Percentiles rank a stretch among this genome's conserved stretches.
These are phyloP conservation scores for Brachypodius melanocephalos DNA, from an alignment of 2,113 vertebrate species.

Conservation along the genomic window DNA sequence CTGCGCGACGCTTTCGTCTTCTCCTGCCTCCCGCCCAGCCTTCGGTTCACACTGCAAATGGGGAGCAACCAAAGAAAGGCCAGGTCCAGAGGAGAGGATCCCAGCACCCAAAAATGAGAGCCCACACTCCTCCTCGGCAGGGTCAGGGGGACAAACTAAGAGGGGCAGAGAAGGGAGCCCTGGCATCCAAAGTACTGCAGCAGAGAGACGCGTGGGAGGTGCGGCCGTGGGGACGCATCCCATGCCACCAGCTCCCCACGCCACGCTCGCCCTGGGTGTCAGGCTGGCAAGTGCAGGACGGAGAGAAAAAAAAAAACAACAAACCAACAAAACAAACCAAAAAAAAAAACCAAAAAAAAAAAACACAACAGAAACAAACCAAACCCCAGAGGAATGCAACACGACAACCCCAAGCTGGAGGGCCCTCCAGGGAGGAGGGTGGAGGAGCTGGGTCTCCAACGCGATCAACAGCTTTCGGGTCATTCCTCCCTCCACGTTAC, in stretches of 20 bases:
- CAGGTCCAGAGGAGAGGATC: neutral
- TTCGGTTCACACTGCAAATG: neutral
- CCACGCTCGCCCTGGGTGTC: neutral
- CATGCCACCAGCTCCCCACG: neutral
- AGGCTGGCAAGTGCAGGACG: slow-evolving; percentile 12
- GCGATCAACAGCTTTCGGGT: neutral
- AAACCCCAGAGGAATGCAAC: slow-evolving; percentile 63
- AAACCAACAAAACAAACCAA: neutral
- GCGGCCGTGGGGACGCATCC: accelerated
- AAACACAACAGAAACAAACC: slow-evolving; percentile 10
- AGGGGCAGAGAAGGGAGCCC: slow-evolving; percentile 4
- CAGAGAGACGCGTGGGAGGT: neutral
- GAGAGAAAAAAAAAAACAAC: neutral
- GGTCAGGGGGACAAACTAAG: neutral
- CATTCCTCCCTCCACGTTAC: slow-evolving; percentile 42
- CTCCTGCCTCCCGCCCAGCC: neutral
- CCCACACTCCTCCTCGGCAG: accelerated
- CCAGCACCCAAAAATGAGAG: neutral
- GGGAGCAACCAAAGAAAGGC: neutral
- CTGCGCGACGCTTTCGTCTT: neutral
- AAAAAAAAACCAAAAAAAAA: neutral
- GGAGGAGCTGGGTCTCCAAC: slow-evolving; percentile 33
- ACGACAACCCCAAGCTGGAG: slow-evolving; percentile 47
- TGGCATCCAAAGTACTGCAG: neutral
- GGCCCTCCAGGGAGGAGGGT: slow-evolving; percentile 32